phyloP scores from a whole-genome alignment of 1,140 invertebrate species.

The Zophobas morio region DNA sequence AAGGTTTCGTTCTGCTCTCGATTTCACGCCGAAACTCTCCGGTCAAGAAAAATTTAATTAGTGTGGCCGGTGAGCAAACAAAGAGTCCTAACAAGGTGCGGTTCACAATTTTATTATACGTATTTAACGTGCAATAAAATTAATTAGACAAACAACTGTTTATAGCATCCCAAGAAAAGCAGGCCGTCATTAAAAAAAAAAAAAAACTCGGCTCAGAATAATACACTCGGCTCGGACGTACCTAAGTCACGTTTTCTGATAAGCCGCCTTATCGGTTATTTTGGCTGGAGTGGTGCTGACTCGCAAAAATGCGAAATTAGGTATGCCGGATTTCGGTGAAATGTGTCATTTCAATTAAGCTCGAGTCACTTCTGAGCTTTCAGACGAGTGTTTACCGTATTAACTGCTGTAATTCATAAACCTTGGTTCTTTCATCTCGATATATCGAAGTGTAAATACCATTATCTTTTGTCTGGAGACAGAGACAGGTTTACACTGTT shows the following conservation, averaged over 20 bases:
- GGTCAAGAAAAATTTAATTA: constrained; percentile 26
- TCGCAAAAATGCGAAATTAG: too few relatives aligned
- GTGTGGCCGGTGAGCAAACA: constrained; percentile 29
- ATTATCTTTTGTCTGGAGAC: constrained; percentile 64
- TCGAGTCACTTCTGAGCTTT: constrained; percentile 19
- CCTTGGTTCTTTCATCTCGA: constrained; percentile 57
- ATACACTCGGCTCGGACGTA: neutral
- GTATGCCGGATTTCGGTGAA: neutral
- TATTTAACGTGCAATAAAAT: constrained; percentile 43
- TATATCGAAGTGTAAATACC: constrained; percentile 61
- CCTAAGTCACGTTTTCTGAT: constrained; percentile 33
- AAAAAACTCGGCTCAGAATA: constrained; percentile 4
- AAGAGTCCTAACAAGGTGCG: constrained; percentile 48
- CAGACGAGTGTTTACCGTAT: constrained; percentile 48
- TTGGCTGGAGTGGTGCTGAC: constrained; percentile 11
- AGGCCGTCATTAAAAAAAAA: constrained; percentile 10
- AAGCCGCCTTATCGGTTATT: constrained; percentile 34
- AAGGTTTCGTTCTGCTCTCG: constrained; percentile 44
- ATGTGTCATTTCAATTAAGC: constrained; percentile 10
- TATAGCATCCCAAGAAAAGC: constrained; percentile 30
- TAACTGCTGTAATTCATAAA: constrained; percentile 53
- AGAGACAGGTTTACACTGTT: constrained; percentile 61
- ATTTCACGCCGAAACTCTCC: constrained; percentile 14
- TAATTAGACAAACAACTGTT: constrained; percentile 41
- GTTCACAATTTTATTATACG: constrained; percentile 47